These are phyloP conservation scores for Fundulus diaphanus DNA, from an alignment of 2,797 vertebrate genomes.

Conservation along the genomic window DNA sequence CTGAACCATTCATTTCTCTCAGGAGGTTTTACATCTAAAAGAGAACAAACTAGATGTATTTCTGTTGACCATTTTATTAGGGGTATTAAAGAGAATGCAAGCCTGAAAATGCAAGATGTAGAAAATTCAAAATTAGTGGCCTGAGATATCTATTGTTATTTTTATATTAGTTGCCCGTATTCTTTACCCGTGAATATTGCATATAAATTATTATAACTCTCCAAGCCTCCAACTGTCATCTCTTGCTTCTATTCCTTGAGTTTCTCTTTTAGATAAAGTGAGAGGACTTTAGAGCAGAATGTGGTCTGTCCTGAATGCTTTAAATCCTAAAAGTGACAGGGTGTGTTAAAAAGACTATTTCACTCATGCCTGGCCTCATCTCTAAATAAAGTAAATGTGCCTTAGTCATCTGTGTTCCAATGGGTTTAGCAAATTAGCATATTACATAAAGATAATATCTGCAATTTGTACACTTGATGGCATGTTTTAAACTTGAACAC, in stretches of 20 bases:
- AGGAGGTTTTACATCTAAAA: neutral
- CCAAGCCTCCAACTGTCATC: too few species aligned
- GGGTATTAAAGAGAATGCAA: neutral
- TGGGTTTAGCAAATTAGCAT: conserved; percentile 57
- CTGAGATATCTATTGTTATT: neutral
- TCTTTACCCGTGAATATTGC: too few species aligned
- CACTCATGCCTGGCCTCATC: conserved; percentile 28
- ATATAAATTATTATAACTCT: too few species aligned
- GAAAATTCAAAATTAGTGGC: neutral
- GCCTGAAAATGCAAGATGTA: too few species aligned
- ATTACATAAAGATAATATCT: conserved; percentile 66
- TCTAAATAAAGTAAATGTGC: conserved; percentile 54
- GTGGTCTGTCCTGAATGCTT: conserved; percentile 35
- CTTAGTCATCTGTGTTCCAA: conserved; percentile 53
- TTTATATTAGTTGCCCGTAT: too few species aligned
- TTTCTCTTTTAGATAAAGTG: conserved; percentile 34
- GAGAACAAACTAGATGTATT: neutral
- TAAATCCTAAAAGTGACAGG: conserved; percentile 50
- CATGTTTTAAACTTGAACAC: conserved; percentile 43
- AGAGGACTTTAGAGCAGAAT: conserved; percentile 39
- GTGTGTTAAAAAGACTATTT: conserved; percentile 18
- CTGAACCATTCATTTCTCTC: neutral
- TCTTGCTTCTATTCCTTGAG: too few species aligned
- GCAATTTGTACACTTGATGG: conserved; percentile 21
- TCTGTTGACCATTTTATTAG: neutral